Evolutionary conservation across 2,888 invertebrate genomes (phyloP), one percentile per base, ranked within the genome.

Genomic region (Flexamia atlantica): DNA sequence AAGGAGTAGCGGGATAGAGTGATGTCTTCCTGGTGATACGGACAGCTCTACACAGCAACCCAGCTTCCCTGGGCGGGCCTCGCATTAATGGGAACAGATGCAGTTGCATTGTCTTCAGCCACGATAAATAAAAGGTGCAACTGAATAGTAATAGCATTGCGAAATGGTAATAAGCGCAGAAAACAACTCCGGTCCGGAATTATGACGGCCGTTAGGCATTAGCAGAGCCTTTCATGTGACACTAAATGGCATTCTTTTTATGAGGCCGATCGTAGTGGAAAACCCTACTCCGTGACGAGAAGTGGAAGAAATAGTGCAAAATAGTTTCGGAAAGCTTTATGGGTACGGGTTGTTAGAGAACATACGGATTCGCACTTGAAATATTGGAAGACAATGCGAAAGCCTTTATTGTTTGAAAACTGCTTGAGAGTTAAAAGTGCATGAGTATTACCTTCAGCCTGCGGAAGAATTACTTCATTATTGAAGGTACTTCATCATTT

Each of bases 101-200:
- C 14, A 30, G 28, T 28, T 64, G 64, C 64, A 64, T 64, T 64
- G 64, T 64, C 17, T 64, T 5, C 64, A 28, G 64, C 64, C 64
- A 64, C 64, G 64, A 64, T 64, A 64, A 64, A 64, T 64, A 64
- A 64, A 64, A 64, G 64, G 64, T 64, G 64, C 64, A 64, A 64
- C 64, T 64, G 64, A 25, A 64, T 64, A 28, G 30, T 30, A 64
- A 53, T 53, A 20, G 53, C 46, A 46, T 23, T 57, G 57, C 57
- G 23, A 25, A 64, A 64, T 64, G 64, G 64, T 64, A 64, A 64
- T 57, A 57, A 57, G 57, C 64, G 30, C 10, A 28, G 64, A 14
- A 57, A 64, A 64, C 64, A 64, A 64, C 64, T 64, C 30, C 57
- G 7, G 57, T 1, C 28, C 25, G 64, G 64, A 64, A 30, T 64